A percentile compares a stretch with the other conserved stretches of the same genome.
Evolutionary conservation across 2,113 vertebrate genomes (phyloP).

Genomic region (Thymallus thymallus): DNA sequence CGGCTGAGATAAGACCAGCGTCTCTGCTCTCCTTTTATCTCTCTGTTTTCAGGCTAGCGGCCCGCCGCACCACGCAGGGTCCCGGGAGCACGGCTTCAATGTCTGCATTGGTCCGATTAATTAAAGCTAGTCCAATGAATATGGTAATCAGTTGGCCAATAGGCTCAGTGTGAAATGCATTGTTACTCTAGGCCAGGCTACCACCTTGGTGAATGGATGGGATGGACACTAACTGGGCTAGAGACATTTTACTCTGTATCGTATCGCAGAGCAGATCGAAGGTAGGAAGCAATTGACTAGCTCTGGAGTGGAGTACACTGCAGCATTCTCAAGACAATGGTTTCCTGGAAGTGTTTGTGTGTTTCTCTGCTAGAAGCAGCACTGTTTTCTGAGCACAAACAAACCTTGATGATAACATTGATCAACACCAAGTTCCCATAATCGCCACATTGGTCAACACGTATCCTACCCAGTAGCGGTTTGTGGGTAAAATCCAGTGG

Average conservation of each 20-base stretch:
- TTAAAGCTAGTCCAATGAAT: slow-evolving; percentile 72
- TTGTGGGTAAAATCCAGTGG: no score
- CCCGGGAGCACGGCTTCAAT: slow-evolving; percentile 57
- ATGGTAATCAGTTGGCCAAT: slow-evolving; percentile 69
- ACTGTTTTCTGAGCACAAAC: no score
- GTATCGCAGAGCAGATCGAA: slow-evolving; percentile 33
- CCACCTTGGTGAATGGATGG: background rate
- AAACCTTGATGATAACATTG: no score
- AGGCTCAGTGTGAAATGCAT: slow-evolving; percentile 19
- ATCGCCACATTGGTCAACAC: no score
- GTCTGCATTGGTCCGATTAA: slow-evolving; percentile 73
- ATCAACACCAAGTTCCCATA: no score
- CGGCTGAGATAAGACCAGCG: slow-evolving; percentile 67
- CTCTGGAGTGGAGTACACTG: slow-evolving; percentile 14
- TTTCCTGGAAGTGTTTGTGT: background rate
- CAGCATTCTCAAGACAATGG: background rate
- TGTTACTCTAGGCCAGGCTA: background rate
- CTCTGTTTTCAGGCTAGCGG: slow-evolving; percentile 64
- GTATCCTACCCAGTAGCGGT: no score
- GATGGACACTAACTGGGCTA: background rate
- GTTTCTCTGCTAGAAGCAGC: background rate
- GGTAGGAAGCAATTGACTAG: slow-evolving; percentile 9
- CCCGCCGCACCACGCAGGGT: slow-evolving; percentile 36
- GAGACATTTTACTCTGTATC: background rate
- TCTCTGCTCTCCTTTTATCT: slow-evolving; percentile 70